A percentile compares a stretch with the other conserved stretches of the same genome.
Conservation (phyloP, 2,113 vertebrate species). For the Ptyas mucosa region DNA sequence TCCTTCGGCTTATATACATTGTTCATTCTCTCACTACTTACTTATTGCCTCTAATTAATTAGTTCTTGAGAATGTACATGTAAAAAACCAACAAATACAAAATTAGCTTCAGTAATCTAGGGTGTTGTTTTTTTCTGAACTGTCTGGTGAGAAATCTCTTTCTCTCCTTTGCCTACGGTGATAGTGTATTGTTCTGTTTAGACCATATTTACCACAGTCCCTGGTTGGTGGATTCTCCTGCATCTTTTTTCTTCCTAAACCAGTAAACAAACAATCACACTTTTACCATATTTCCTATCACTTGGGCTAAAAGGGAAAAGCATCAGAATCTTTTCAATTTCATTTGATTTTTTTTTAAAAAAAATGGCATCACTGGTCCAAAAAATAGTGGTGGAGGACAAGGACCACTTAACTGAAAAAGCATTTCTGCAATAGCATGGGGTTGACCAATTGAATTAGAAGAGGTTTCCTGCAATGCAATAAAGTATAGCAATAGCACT, state of each 20-base stretch:
- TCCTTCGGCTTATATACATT: neutral
- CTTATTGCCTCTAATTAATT: neutral
- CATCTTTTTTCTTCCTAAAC: neutral
- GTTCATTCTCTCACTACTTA: neutral
- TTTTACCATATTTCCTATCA: neutral
- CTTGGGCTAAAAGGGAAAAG: neutral
- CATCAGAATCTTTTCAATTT: neutral
- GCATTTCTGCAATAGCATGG: neutral
- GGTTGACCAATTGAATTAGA: neutral
- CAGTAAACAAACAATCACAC: neutral
- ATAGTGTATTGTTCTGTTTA: neutral
- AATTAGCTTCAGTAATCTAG: neutral
- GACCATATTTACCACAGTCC: neutral
- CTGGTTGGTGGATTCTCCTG: neutral
- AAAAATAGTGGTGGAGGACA: neutral
- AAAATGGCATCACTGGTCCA: neutral
- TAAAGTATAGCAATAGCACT: neutral
- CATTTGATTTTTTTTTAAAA: neutral
- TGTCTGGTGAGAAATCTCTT: neutral
- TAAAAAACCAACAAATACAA: neutral
- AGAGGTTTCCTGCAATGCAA: neutral
- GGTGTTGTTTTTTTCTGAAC: neutral
- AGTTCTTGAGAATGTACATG: neutral
- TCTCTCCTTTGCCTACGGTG: neutral
- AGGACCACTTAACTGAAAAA: neutral